Conservation (phyloP, 2,888 invertebrate species). For the Drosophila borealis region DNA sequence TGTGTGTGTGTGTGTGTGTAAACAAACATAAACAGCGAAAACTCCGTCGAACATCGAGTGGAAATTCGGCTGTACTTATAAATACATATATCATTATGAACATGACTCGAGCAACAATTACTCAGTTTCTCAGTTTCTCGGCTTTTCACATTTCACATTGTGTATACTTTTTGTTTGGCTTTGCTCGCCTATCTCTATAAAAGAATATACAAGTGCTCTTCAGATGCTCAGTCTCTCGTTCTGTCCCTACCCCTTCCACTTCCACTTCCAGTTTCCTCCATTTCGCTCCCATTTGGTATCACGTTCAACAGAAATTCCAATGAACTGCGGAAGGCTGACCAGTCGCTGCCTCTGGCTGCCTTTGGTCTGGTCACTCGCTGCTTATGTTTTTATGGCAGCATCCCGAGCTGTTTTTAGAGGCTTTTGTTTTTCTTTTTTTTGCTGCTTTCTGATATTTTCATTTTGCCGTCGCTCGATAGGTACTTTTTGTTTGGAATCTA, state of each 20-base stretch:
- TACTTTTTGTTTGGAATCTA: conserved; percentile 51
- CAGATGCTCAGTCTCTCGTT: conserved; percentile 32
- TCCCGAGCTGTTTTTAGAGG: conserved; percentile 1
- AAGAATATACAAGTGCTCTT: conserved; percentile 23
- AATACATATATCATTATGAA: background rate
- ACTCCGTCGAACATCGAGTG: conserved; percentile 17
- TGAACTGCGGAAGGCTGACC: conserved; percentile 55
- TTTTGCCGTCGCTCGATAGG: conserved; percentile 31
- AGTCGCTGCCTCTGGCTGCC: conserved; percentile 24
- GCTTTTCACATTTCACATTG: conserved; percentile 8
- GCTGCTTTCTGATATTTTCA: conserved; percentile 44
- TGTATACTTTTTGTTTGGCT: conserved; percentile 3
- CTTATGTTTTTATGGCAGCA: conserved; percentile 19
- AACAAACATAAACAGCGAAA: conserved; percentile 28
- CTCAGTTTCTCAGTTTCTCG: conserved; percentile 2
- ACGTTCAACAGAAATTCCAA: conserved; percentile 55
- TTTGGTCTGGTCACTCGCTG: conserved; percentile 24
- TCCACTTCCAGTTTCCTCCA: conserved; percentile 37
- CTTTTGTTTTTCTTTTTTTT: conserved; percentile 21
- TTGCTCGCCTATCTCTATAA: conserved; percentile 2
- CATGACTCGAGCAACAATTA: background rate
- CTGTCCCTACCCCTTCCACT: conserved; percentile 6
- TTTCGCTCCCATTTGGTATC: conserved; percentile 45
- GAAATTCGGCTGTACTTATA: conserved; percentile 3
- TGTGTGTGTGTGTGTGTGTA: conserved; percentile 13